Evolutionary conservation across 2,797 vertebrate species (phyloP).

Genomic region (Siniperca obscura): DNA sequence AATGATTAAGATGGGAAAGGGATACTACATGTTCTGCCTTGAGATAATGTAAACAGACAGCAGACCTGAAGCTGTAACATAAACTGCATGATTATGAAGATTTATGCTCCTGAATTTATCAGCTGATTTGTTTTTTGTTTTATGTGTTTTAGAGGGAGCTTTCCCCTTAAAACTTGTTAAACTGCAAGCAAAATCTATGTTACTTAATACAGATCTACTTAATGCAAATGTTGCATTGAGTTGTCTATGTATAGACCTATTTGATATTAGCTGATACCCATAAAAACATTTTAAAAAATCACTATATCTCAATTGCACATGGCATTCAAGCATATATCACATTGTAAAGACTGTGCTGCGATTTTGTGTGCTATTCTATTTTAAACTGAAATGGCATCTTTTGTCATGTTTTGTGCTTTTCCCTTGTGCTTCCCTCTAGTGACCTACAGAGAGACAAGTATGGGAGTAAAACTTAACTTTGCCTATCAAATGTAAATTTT

Average conservation of each 20-base stretch:
- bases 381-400: conserved; percentile 89
- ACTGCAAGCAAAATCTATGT: conserved; percentile 27
- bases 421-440: conserved; percentile 98
- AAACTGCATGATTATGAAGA: conserved; percentile 73
- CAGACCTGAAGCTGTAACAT: conserved; percentile 55
- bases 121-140: conserved; percentile 48
- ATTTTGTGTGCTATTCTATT: conserved; percentile 65
- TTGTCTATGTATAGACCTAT: conserved; percentile 17
- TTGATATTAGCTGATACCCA: conserved; percentile 10
- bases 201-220: conserved; percentile 15
- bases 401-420: conserved; percentile 90
- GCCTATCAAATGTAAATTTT: conserved; percentile 99
- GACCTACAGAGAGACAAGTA: conserved; percentile 99
- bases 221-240: conserved; percentile 37
- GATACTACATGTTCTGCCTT: conserved; percentile 74
- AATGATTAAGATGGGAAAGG: conserved; percentile 78
- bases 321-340: conserved; percentile 40
- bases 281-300: background rate
- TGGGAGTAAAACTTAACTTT: conserved; percentile 99
- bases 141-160: conserved; percentile 45
- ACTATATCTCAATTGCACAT: conserved; percentile 41
- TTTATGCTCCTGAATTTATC: conserved; percentile 61
- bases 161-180: conserved; percentile 37
- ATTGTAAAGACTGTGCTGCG: conserved; percentile 47
- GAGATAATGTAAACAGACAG: conserved; percentile 74